Evolutionary conservation across 2,797 vertebrate species (phyloP).

Genomic region (Aplochiton taeniatus): DNA sequence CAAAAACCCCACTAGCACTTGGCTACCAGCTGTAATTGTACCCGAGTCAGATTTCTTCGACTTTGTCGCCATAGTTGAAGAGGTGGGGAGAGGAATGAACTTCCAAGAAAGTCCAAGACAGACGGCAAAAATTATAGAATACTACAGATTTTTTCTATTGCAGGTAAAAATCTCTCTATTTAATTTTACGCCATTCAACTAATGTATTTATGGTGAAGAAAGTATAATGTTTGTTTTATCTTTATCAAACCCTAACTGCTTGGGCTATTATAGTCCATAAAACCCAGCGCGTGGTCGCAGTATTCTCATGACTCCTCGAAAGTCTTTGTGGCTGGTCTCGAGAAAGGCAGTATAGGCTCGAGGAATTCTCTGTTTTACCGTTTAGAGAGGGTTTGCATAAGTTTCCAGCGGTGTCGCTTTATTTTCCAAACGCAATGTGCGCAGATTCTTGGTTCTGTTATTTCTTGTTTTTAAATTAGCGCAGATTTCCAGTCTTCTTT

Average conservation of each 20-base stretch:
- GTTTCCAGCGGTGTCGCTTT: neutral
- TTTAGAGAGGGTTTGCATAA: neutral
- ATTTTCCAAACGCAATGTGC: constrained; percentile 11
- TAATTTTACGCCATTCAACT: neutral
- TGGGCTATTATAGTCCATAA: constrained; percentile 4
- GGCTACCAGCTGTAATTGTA: constrained; percentile 64
- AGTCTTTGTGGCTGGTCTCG: constrained; percentile 68
- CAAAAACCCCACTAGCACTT: constrained; percentile 63
- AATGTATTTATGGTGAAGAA: too few species aligned
- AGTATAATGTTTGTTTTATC: constrained; percentile 19
- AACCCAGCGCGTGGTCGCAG: constrained; percentile 49
- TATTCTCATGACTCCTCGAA: constrained; percentile 69
- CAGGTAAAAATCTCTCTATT: neutral
- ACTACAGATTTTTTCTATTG: neutral
- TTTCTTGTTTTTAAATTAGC: neutral
- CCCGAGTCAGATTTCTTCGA: neutral
- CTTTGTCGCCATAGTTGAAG: constrained; percentile 70
- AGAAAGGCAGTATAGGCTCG: constrained; percentile 59
- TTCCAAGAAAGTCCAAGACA: constrained; percentile 51
- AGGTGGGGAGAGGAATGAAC: constrained; percentile 34
- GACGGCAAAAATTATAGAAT: neutral
- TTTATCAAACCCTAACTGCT: constrained; percentile 44
- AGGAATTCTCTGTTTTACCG: neutral
- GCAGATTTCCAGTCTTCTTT: constrained; percentile 21
- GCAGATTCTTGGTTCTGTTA: too few species aligned